A percentile compares a stretch with the other conserved stretches of the same genome.
Conservation (phyloP, 2,113 vertebrate species). For the Felis catus region F.catus_Fca126_mat1.0 CM031421.1:1175001-1175500, state of each 20-base stretch:
- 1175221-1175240: background rate
- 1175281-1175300: background rate
- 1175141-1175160: background rate
- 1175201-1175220: background rate
- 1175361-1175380: background rate
- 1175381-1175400: background rate
- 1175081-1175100: background rate
- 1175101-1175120: background rate
- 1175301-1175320: background rate
- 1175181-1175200: background rate
- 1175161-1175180: background rate
- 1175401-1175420: background rate
- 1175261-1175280: background rate
- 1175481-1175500: background rate
- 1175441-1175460: background rate
- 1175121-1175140: background rate
- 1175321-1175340: background rate
- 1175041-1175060: background rate
- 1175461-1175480: background rate
- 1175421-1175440: background rate
- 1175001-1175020: background rate
- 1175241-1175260: background rate
- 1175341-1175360: constrained; percentile 39
- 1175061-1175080: background rate
- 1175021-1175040: background rate